Percentiles rank a stretch among this genome's conserved stretches.
Evolutionary conservation across 2,797 vertebrate genomes (phyloP).

Genomic region (Anguilla anguilla): DNA sequence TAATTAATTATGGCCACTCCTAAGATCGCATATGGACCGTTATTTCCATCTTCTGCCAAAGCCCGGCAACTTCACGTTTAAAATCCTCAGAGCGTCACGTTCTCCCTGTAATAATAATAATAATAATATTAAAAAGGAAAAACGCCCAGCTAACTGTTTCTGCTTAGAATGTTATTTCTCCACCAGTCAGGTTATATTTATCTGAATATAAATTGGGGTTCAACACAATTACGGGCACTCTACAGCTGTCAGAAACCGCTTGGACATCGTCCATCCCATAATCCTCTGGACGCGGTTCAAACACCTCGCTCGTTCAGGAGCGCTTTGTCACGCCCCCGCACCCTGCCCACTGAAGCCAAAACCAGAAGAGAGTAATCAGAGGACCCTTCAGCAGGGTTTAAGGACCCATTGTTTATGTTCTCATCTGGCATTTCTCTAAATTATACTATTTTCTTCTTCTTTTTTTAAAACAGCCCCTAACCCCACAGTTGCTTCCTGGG

Average conservation of each 20-base stretch:
- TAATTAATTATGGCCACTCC: conserved; percentile 25
- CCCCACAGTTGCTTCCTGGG: no score
- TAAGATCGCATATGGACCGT: background rate
- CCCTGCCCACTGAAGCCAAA: background rate
- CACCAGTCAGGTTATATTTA: conserved; percentile 6
- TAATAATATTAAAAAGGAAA: no score
- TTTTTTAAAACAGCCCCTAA: no score
- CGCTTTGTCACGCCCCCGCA: background rate
- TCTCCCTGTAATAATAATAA: background rate
- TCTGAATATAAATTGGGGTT: background rate
- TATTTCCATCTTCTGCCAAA: background rate
- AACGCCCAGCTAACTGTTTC: background rate
- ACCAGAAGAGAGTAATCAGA: background rate
- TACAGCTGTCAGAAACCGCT: background rate
- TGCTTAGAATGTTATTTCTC: background rate
- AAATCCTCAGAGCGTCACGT: background rate
- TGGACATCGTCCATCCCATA: conserved; percentile 8
- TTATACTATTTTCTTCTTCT: no score
- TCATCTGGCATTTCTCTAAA: background rate
- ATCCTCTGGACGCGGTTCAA: conserved; percentile 4
- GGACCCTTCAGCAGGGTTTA: background rate
- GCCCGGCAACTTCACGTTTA: background rate
- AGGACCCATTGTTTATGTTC: background rate
- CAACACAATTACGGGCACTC: background rate
- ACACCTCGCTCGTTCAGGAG: background rate